Evolutionary conservation across 1,140 invertebrate species (phyloP), one percentile per base, ranked within the genome.

Genomic region (Coboldia fuscipes): DNA sequence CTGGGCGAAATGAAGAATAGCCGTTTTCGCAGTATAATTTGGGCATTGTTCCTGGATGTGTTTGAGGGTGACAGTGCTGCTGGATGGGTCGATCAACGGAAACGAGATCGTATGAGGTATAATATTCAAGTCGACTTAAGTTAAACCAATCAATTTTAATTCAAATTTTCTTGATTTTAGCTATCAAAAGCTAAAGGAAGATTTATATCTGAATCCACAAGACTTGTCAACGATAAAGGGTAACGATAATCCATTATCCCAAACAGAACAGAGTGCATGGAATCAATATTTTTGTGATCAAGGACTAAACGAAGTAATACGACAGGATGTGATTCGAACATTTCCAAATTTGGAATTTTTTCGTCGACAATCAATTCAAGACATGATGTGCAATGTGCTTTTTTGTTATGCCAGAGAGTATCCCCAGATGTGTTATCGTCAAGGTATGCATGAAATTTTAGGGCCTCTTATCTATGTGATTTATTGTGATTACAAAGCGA

Each of bases 361-460:
- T 51, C 64, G 77, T 36, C 66, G 66, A 7, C 56, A 65, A 24
- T 41, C 58, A 5, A 66, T 81, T 15, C 70, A 79, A 46, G 66
- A 72, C 40, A 50, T 72, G 18, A 78, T 84, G 77, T 44, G 44
- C 1, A 57, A 57, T 39, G 54, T 58, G 16, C 30, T 55, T 0
- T 77, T 79, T 51, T 66, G 70, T 46, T 82, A 77, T 62, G 73
- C 76, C 2, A 64, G 75, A 26, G 61, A 75, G 34, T 68, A 79
- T 54, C 62, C 75, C 0, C 57, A 68, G 17, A 61, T 81, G 36
- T 74, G 72, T 17, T 83, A 83, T 47, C 57, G 72, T 38, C 79
- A 83, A 61, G 79, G 79, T n/a, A 83, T 83, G 79, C 78, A 82
- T 53, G 79, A 83, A 51, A 63, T 83, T 33, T 51, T 83, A 32